These are phyloP conservation scores for Meliscaeva auricollis DNA, from an alignment of 2,888 invertebrate genomes.

Conservation along the genomic window DNA sequence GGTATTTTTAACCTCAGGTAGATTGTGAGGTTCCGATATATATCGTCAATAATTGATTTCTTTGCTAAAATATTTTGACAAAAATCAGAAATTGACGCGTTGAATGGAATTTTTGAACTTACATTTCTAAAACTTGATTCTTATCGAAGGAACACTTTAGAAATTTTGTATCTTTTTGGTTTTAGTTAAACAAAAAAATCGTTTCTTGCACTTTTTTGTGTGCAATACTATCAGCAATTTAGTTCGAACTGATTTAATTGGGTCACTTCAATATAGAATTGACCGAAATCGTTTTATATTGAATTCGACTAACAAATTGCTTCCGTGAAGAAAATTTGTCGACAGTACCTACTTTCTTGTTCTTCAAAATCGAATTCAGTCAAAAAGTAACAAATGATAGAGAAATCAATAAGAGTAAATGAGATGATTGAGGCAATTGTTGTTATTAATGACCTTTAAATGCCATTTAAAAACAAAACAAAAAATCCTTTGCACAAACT, in stretches of 20 bases:
- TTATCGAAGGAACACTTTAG: constrained; percentile 2
- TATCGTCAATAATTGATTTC: neutral
- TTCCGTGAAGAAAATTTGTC: constrained; percentile 59
- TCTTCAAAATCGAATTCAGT: constrained; percentile 29
- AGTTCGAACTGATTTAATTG: constrained; percentile 81
- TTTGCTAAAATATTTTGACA: constrained; percentile 27
- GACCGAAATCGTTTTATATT: constrained; percentile 33
- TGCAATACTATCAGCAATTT: constrained; percentile 78
- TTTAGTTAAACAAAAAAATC: neutral
- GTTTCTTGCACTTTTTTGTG: constrained; percentile 36
- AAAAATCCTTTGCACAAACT: constrained; percentile 3
- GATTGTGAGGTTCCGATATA: neutral
- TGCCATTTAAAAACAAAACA: constrained; percentile 68
- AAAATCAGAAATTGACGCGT: constrained; percentile 6
- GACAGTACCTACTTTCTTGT: neutral
- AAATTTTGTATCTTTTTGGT: constrained; percentile 6
- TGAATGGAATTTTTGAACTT: neutral
- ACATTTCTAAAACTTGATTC: constrained; percentile 32
- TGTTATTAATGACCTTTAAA: constrained; percentile 76
- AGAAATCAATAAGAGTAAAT: constrained; percentile 34
- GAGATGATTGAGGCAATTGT: constrained; percentile 48
- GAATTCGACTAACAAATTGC: constrained; percentile 42
- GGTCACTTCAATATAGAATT: constrained; percentile 77
- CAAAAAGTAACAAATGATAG: constrained; percentile 35
- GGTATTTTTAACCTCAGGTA: constrained; percentile 42